Conservation (phyloP, 2,113 vertebrate species). For the Oreochromis niloticus region DNA sequence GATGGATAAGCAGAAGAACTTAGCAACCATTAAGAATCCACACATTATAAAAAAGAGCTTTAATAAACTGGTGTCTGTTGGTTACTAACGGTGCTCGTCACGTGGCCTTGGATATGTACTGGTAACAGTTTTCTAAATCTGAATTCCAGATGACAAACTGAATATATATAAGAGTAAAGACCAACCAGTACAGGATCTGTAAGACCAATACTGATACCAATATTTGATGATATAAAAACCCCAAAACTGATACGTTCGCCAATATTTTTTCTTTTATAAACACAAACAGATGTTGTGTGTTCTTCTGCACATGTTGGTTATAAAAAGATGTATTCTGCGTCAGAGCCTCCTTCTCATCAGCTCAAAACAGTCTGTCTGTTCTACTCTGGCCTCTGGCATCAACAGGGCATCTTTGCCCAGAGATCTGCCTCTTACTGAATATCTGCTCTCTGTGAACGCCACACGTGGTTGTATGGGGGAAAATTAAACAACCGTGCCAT, state of each 20-base stretch:
- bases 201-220: rapidly evolving
- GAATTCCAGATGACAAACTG: not conserved
- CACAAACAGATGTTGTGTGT: not conserved
- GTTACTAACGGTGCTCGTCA: not conserved
- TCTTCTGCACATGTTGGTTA: not conserved
- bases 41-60: not conserved
- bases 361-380: not conserved
- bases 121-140: not conserved
- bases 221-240: not conserved
- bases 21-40: not conserved
- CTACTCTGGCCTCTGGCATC: not conserved
- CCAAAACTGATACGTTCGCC: not conserved
- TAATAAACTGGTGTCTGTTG: not conserved
- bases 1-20: not conserved
- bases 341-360: not conserved
- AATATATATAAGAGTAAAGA: not conserved
- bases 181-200: not conserved
- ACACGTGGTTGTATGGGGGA: not conserved
- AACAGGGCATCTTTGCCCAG: not conserved
- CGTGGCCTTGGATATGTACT: not conserved
- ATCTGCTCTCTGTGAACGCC: not conserved
- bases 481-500: not conserved
- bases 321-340: not conserved
- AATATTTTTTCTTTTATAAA: not conserved
- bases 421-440: not conserved